Conservation (phyloP, 23 tunicate genomes). For the Styela plicata region DNA sequence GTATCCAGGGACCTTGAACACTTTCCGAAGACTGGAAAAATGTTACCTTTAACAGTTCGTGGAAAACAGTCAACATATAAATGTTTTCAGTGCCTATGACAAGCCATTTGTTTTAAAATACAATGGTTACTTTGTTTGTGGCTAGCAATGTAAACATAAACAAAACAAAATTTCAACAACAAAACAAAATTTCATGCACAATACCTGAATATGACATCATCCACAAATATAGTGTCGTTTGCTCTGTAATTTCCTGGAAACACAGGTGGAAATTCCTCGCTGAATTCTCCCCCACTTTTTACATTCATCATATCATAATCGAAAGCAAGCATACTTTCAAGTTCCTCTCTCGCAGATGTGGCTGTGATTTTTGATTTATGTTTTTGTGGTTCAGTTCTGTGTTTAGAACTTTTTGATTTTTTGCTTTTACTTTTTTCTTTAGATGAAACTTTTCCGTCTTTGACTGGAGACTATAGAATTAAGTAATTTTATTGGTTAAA, state of each 20-base stretch:
- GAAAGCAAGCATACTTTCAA: constrained; percentile 20
- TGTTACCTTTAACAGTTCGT: too few species aligned
- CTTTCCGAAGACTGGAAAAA: too few species aligned
- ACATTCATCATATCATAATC: constrained; percentile 14
- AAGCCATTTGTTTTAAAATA: too few species aligned
- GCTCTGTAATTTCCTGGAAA: constrained; percentile 38
- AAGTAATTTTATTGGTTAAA: too few species aligned
- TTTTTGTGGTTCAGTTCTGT: neutral
- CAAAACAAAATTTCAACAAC: too few species aligned
- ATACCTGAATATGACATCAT: constrained; percentile 48
- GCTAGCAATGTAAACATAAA: too few species aligned
- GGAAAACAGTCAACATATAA: too few species aligned
- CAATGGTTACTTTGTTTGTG: too few species aligned
- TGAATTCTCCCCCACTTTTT: neutral
- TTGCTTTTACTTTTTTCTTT: neutral
- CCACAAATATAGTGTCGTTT: constrained; percentile 63
- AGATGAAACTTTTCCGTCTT: neutral
- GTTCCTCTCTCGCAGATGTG: constrained; percentile 6
- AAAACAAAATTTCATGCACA: neutral
- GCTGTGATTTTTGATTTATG: constrained; percentile 7
- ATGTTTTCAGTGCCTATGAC: too few species aligned
- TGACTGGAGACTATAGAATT: neutral
- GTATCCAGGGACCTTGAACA: too few species aligned
- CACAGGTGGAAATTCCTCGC: neutral
- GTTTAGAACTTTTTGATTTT: neutral